Evolutionary conservation across 2,888 invertebrate species (phyloP).

Genomic region (Agrotis ipsilon): DNA sequence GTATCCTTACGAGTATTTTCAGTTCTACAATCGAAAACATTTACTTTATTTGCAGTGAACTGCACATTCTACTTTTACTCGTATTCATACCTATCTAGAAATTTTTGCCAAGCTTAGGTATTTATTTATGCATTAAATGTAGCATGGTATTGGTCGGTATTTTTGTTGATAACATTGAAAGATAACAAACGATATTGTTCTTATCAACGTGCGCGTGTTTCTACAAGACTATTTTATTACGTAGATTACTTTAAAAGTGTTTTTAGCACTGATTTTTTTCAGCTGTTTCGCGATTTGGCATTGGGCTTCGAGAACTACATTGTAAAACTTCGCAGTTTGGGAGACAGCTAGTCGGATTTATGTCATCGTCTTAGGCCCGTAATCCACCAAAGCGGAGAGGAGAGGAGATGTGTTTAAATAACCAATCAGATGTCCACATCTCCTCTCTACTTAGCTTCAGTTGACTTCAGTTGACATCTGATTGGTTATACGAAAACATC

Average conservation of each 20-base stretch:
- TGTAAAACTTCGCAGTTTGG: background rate
- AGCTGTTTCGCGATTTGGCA: background rate
- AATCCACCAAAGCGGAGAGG: too few relatives aligned
- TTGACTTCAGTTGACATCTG: too few relatives aligned
- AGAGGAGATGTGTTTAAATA: too few relatives aligned
- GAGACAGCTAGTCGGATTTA: background rate
- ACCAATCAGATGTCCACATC: too few relatives aligned
- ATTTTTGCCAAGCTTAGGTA: background rate
- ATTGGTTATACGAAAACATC: too few relatives aligned
- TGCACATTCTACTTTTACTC: too few relatives aligned
- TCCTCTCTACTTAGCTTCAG: too few relatives aligned
- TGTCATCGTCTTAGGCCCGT: too few relatives aligned
- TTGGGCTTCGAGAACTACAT: too few relatives aligned
- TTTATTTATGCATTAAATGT: constrained; percentile 33
- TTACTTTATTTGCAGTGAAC: too few relatives aligned
- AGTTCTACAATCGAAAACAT: too few relatives aligned
- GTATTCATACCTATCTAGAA: background rate
- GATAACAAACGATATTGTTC: constrained; percentile 12
- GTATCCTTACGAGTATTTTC: too few relatives aligned
- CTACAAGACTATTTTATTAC: constrained; percentile 12
- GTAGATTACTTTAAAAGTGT: constrained; percentile 2
- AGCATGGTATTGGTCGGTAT: constrained; percentile 24
- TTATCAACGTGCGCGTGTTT: constrained; percentile 46
- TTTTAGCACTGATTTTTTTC: background rate
- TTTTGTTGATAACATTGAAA: constrained; percentile 42